phyloP scores from a whole-genome alignment of 2,888 invertebrate genomes.

The Heliconius erato region DNA sequence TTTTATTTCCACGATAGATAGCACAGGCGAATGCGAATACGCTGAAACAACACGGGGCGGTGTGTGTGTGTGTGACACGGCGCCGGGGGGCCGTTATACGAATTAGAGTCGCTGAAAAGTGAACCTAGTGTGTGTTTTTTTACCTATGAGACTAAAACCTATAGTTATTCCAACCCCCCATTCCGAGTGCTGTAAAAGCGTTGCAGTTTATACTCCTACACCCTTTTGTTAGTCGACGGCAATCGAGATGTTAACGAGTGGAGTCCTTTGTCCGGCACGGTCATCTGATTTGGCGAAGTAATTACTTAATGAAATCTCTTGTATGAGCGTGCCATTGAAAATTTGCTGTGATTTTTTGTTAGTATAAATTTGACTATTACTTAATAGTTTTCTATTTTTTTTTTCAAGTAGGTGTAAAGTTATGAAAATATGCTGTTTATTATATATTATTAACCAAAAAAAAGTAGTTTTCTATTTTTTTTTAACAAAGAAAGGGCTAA shows the following conservation, averaged over 20 bases:
- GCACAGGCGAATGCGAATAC: slow-evolving; percentile 40
- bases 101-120: slow-evolving; percentile 42
- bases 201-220: slow-evolving; percentile 37
- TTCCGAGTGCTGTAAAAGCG: slow-evolving; percentile 21
- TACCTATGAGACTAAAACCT: slow-evolving; percentile 20
- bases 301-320: slow-evolving; percentile 32
- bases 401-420: too few relatives aligned
- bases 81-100: slow-evolving; percentile 43
- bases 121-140: slow-evolving; percentile 36
- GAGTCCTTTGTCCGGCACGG: slow-evolving; percentile 37
- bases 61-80: slow-evolving; percentile 46
- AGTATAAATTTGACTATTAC: background rate
- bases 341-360: background rate
- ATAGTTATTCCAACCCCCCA: slow-evolving; percentile 34
- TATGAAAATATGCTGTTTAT: too few relatives aligned
- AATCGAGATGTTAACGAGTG: slow-evolving; percentile 47
- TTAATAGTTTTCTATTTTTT: too few relatives aligned
- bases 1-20: slow-evolving; percentile 49
- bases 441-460: too few relatives aligned
- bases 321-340: slow-evolving; percentile 13
- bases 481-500: too few relatives aligned
- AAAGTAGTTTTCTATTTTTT: too few relatives aligned
- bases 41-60: slow-evolving; percentile 43
- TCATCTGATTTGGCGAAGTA: slow-evolving; percentile 39
- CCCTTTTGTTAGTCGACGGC: slow-evolving; percentile 47